A percentile compares a stretch with the other conserved stretches of the same genome.
Evolutionary conservation across 2,113 vertebrate species (phyloP).

Genomic region (Nycticorax nycticorax): DNA sequence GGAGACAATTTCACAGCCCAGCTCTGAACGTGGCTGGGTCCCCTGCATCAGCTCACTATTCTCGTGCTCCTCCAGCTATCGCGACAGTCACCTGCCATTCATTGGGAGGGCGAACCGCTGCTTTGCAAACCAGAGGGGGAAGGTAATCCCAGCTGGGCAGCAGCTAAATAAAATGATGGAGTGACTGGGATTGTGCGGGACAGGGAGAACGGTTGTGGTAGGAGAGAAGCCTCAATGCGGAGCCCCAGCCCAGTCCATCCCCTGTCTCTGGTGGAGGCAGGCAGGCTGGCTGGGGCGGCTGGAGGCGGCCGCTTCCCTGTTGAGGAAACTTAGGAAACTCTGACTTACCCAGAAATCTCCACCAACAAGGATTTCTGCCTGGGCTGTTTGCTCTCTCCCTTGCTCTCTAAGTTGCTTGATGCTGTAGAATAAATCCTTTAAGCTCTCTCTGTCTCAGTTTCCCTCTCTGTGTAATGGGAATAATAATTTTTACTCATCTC

Average conservation of each 20-base stretch:
- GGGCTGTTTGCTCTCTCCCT: not conserved
- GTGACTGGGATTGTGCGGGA: not conserved
- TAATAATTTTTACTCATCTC: constrained; percentile 61
- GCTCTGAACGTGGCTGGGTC: not conserved
- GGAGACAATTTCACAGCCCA: not conserved
- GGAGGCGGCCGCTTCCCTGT: not conserved
- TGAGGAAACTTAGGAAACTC: not conserved
- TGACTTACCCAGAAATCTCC: not conserved
- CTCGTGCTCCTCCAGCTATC: not conserved
- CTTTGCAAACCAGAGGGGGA: not conserved
- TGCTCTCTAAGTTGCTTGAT: constrained; percentile 9
- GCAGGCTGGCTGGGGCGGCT: not conserved
- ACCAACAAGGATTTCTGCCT: not conserved
- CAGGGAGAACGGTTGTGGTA: not conserved
- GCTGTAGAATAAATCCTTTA: constrained; percentile 40
- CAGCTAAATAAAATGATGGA: not conserved
- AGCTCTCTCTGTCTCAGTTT: constrained; percentile 49
- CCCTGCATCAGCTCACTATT: not conserved
- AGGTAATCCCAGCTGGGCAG: not conserved
- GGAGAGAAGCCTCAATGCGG: not conserved
- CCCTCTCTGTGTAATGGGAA: constrained; percentile 25
- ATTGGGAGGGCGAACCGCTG: rapidly evolving
- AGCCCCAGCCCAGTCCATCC: not conserved
- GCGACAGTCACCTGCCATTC: rapidly evolving
- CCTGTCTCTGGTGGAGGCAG: not conserved